Evolutionary conservation across 2,113 vertebrate genomes (phyloP).

Genomic region (Urocynchramus pylzowi): DNA sequence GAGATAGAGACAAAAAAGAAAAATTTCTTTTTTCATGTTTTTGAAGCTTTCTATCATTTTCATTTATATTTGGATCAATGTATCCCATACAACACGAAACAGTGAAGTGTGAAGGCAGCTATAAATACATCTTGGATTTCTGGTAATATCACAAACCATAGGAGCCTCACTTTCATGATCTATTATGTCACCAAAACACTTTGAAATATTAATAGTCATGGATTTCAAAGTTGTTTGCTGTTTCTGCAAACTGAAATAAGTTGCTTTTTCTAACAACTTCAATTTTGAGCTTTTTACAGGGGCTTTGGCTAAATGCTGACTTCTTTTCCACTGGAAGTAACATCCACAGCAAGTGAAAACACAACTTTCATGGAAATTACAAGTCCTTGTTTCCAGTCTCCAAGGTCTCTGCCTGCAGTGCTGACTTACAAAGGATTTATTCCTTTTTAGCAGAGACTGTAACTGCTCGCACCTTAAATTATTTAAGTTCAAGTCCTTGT

Average conservation of each 20-base stretch:
- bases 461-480: not conserved
- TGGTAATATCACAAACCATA: constrained; percentile 1
- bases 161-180: not conserved
- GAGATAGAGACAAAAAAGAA: not conserved
- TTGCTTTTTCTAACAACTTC: not conserved
- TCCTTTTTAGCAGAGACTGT: not conserved
- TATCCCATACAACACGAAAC: not conserved
- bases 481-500: not conserved
- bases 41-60: not conserved
- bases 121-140: constrained; percentile 31
- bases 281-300: not conserved
- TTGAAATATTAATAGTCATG: constrained; percentile 47
- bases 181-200: constrained; percentile 32
- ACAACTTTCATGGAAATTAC: not conserved
- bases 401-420: not conserved
- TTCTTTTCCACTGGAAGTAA: not conserved
- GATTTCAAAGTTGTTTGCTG: constrained; percentile 31
- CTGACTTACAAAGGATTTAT: not conserved
- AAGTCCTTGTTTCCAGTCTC: not conserved
- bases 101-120: not conserved
- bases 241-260: not conserved
- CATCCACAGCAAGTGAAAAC: not conserved
- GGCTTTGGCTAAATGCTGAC: not conserved
- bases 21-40: not conserved
- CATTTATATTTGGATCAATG: constrained; percentile 32